Evolutionary conservation across 2,888 invertebrate genomes (phyloP), one percentile per base, ranked within the genome.

Genomic region (Macaria notata): DNA sequence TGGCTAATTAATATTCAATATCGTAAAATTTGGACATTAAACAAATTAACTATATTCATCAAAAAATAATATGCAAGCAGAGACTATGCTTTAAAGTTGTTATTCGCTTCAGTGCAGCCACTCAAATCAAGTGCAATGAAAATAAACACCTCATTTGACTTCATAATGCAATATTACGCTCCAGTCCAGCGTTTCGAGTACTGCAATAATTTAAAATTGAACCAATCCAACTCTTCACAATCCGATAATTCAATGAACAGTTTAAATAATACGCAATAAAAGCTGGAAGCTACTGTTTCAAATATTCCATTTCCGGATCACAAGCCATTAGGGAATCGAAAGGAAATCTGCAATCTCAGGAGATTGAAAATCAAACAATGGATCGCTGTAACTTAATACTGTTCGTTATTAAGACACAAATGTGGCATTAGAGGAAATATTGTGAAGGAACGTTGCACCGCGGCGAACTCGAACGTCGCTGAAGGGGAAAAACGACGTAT

Each of bases 321-420:
- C 70, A 74, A 72, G 66, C 86, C 82, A 86, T 88, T 87, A 87
- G 76, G 70, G 76, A 64, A 75, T 76, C 64, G 59, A 78, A 79
- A 79, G 73, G 71, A 81, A 84, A 81, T 81, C 79, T 81, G 73
- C 81, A 76, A 83, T 86, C 83, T 81, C 81, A 54, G 65, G 81
- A 84, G 84, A 86, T 86, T 84, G 81, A 82, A 86, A 86, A 87
- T 84, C 87, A 88, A 88, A 89, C 87, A 87, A 83, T 83, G 77
- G 71, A 72, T 73, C 74, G 70, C 78, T 68, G 86, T 81, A 87
- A 88, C 82, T 79, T 84, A 83, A 87, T 86, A 86, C 82, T 74
- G 76, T 86, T 78, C 79, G 83, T 86, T 89, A 88, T 86, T 88
- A 89, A 86, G 83, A 86, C 84, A 79, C 84, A 83, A 88, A 89